Evolutionary conservation across 1,140 invertebrate genomes (phyloP).

Genomic region (Danaus plexippus): DNA sequence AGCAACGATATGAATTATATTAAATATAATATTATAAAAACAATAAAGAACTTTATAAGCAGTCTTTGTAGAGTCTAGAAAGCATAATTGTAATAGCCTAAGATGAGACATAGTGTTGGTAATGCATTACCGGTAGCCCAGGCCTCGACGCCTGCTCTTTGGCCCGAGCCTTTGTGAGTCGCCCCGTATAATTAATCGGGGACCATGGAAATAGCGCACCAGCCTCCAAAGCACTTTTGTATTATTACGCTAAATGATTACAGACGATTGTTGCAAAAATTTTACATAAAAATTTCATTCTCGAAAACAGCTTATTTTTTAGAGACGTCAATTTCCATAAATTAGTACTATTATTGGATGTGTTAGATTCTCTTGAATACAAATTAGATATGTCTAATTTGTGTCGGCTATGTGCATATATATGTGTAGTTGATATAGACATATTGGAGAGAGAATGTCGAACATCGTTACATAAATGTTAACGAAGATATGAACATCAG

Average conservation of each 20-base stretch:
- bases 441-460: too few species aligned
- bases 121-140: conserved; percentile 27
- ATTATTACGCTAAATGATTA: conserved; percentile 57
- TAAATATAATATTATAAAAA: too few species aligned
- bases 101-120: conserved; percentile 10
- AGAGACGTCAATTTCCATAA: too few species aligned
- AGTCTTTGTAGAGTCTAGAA: conserved; percentile 10
- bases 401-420: too few species aligned
- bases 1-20: too few species aligned
- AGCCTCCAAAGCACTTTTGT: conserved; percentile 53
- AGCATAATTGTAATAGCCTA: conserved; percentile 1
- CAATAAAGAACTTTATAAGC: conserved; percentile 1
- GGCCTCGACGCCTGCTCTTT: conserved; percentile 26
- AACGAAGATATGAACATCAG: conserved; percentile 14
- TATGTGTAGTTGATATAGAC: too few species aligned
- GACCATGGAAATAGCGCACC: conserved; percentile 63
- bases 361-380: too few species aligned
- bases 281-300: conserved; percentile 8
- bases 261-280: conserved; percentile 33
- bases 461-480: conserved; percentile 13
- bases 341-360: too few species aligned
- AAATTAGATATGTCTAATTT: too few species aligned
- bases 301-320: too few species aligned
- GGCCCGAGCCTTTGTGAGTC: conserved; percentile 45
- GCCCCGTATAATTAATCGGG: conserved; percentile 61